Base-by-base conservation (phyloP, 2,888 invertebrate genomes). In the Lysandra coridon region DNA sequence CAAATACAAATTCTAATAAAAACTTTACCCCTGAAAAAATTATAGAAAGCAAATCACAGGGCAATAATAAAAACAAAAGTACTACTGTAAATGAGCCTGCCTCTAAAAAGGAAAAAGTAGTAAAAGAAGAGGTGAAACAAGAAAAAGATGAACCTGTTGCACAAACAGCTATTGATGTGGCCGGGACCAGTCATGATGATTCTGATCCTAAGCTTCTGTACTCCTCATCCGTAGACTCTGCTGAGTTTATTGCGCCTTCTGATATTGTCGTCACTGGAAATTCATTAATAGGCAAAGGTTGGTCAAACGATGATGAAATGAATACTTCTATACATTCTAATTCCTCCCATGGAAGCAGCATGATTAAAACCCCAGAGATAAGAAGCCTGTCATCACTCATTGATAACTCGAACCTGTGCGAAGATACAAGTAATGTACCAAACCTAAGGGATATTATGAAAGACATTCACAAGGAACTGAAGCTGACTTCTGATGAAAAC, bases 401-500 rank as follows among this genome's bases (percentile, higher is more conserved):
- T 73, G 94, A 94, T 81, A 88, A 92, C 82, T 86, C 92, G 49
- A 90, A 88, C 81, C 89, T 87, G 78, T 90, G 86, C 87, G 88
- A 87, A 5, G 94, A 92, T 82, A 84, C 86, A 80, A 83, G 85
- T 14, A 90, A 88, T 78, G 90, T 90, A 75, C 91, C 92, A 17
- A 96, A 96, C 87, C 90, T 97, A 80, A 91, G 96, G 81, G 97
- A 97, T 82, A 96, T 97, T 79, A 92, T 92, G 91, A 92, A 88
- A 84, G 91, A 91, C 81, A 92, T 92, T 82, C 92, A 91, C 81
- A 92, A 89, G 84, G 92, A 93, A 83, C 86, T 93, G 73, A 93
- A 92, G 83, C 82, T 95, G 79, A 90, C 85, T 64, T 83, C 87
- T 62, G 92, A 92, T 81, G 92, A 93, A 81, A 83, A 84, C 80